Conservation (phyloP, 2,888 invertebrate species). For the Uloborus plumipes region DNA sequence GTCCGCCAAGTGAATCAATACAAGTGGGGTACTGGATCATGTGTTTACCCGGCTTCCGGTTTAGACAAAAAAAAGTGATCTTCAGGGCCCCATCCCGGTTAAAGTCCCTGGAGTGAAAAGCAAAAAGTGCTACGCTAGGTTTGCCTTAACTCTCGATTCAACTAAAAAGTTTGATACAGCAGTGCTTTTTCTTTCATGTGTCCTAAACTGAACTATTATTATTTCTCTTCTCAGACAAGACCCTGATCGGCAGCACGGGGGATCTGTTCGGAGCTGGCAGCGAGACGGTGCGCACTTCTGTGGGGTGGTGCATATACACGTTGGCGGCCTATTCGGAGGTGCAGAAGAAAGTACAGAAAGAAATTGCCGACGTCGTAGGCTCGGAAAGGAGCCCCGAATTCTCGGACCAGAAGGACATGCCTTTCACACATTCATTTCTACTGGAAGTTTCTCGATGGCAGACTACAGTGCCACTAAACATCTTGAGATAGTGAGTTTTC, state of each 20-base stretch:
- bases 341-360: slow-evolving; percentile 76
- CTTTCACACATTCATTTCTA: slow-evolving; percentile 84
- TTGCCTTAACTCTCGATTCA: too few species aligned
- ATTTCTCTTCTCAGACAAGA: slow-evolving; percentile 37
- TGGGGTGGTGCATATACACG: slow-evolving; percentile 74
- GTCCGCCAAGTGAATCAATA: too few species aligned
- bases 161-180: too few species aligned
- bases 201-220: neutral
- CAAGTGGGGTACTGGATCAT: too few species aligned
- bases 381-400: slow-evolving; percentile 74
- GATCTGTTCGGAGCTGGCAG: slow-evolving; percentile 63
- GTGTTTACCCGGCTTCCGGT: too few species aligned
- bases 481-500: slow-evolving; percentile 47
- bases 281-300: slow-evolving; percentile 59
- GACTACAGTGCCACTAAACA: slow-evolving; percentile 64
- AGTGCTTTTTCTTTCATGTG: too few species aligned
- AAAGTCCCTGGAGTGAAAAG: too few species aligned
- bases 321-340: slow-evolving; percentile 76
- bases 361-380: slow-evolving; percentile 77
- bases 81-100: too few species aligned
- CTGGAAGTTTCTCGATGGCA: slow-evolving; percentile 85
- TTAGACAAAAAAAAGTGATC: too few species aligned
- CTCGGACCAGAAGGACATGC: slow-evolving; percentile 79
- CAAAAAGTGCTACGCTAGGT: too few species aligned
- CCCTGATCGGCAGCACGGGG: slow-evolving; percentile 40